Evolutionary conservation across 1,140 invertebrate genomes (phyloP).

Genomic region (Bombus confusus): DNA sequence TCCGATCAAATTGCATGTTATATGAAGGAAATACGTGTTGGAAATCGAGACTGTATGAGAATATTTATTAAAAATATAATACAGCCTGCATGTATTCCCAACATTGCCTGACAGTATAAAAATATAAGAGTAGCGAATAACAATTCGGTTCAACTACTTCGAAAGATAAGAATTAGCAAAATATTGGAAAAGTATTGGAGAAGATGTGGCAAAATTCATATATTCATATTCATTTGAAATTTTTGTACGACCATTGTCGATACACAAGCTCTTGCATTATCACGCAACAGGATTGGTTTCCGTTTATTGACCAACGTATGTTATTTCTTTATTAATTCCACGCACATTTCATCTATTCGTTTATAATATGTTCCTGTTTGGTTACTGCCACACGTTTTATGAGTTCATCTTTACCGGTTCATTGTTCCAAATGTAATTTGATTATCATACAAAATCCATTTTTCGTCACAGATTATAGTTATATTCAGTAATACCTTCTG

Average conservation of each 20-base stretch:
- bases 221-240: too few species aligned
- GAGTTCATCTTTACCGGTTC: neutral
- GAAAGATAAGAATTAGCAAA: neutral
- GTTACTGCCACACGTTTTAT: too few species aligned
- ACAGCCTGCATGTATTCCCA: neutral
- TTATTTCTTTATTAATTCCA: constrained; percentile 3
- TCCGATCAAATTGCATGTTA: neutral
- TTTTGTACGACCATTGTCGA: neutral
- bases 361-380: neutral
- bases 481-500: neutral
- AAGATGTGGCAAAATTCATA: neutral
- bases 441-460: neutral
- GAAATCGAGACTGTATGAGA: neutral
- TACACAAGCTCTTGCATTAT: neutral
- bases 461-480: too few species aligned
- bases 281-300: neutral
- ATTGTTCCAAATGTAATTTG: neutral
- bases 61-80: neutral
- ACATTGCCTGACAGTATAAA: neutral
- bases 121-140: neutral
- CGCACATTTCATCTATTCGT: neutral
- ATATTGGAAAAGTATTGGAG: neutral
- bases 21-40: neutral
- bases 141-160: neutral
- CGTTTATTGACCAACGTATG: neutral